These are phyloP conservation scores for Strongylocentrotus purpuratus DNA, from an alignment of 35 echinoderm and acorn worm genomes.

Conservation along the genomic window DNA sequence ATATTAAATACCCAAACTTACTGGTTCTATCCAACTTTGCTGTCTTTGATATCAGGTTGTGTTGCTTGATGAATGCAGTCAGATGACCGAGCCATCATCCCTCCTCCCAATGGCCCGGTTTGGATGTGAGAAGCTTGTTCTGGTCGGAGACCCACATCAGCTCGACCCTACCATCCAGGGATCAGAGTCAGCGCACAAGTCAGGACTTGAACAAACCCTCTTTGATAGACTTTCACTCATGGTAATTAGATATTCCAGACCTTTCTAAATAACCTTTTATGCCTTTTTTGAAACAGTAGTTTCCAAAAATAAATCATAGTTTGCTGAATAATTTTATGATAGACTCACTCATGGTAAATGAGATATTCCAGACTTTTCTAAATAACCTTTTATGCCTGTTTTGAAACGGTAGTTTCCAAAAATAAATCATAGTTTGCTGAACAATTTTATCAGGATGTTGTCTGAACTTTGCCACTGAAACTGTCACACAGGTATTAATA, in stretches of 20 bases:
- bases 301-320: no score
- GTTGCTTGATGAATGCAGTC: constrained; percentile 95
- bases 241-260: constrained; percentile 54
- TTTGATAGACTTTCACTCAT: constrained; percentile 81
- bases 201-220: constrained; percentile 87
- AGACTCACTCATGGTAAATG: constrained; percentile 79
- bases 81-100: constrained; percentile 95
- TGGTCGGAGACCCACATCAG: constrained; percentile 97
- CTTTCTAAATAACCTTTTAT: background rate
- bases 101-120: constrained; percentile 90
- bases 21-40: no score
- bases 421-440: no score
- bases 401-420: no score
- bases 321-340: constrained; percentile 9
- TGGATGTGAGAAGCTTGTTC: constrained; percentile 88
- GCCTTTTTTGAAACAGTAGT: no score
- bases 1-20: no score
- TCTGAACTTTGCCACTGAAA: no score
- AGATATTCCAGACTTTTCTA: background rate
- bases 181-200: constrained; percentile 71
- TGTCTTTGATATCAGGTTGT: constrained; percentile 70
- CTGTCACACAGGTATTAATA: no score
- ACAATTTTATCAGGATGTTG: background rate
- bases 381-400: no score
- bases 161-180: constrained; percentile 94